These are phyloP conservation scores for Nyleta sp. DNA, from an alignment of 2,888 invertebrate species.

Conservation along the genomic window DNA sequence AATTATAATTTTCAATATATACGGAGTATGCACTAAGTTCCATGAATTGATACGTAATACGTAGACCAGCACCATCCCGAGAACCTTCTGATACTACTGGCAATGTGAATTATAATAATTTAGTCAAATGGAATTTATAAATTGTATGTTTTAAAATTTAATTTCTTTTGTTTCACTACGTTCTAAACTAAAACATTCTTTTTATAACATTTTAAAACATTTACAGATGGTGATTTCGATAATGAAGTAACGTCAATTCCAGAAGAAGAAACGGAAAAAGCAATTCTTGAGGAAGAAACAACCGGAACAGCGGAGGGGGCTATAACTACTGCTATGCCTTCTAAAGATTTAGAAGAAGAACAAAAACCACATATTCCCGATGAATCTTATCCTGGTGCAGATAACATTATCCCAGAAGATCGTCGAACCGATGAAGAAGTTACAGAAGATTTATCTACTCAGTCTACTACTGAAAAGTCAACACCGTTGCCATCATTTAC, in stretches of 20 bases:
- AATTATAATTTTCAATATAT: too few relatives aligned
- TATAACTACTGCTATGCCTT: conserved; percentile 5
- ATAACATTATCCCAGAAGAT: conserved; percentile 76
- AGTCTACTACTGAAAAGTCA: conserved; percentile 31
- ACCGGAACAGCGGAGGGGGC: conserved; percentile 6
- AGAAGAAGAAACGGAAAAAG: conserved; percentile 39
- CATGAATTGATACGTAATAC: too few relatives aligned
- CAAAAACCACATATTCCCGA: conserved; percentile 48
- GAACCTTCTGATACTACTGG: too few relatives aligned
- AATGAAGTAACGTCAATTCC: conserved; percentile 61
- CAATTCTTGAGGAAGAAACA: conserved; percentile 19
- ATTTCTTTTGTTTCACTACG: too few relatives aligned
- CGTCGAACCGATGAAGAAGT: conserved; percentile 48
- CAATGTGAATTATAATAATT: too few relatives aligned
- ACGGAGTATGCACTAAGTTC: too few relatives aligned
- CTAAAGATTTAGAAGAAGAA: conserved; percentile 42
- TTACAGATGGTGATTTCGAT: conserved; percentile 66
- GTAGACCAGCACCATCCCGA: too few relatives aligned
- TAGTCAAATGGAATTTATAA: too few relatives aligned
- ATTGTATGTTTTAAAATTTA: too few relatives aligned
- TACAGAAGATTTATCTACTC: conserved; percentile 42
- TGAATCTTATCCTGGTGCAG: conserved; percentile 76
- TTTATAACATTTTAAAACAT: background rate
- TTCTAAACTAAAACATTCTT: too few relatives aligned
- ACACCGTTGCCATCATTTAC: conserved; percentile 30